Evolutionary conservation across 2,888 invertebrate genomes (phyloP).

Genomic region (Venusia cambrica): DNA sequence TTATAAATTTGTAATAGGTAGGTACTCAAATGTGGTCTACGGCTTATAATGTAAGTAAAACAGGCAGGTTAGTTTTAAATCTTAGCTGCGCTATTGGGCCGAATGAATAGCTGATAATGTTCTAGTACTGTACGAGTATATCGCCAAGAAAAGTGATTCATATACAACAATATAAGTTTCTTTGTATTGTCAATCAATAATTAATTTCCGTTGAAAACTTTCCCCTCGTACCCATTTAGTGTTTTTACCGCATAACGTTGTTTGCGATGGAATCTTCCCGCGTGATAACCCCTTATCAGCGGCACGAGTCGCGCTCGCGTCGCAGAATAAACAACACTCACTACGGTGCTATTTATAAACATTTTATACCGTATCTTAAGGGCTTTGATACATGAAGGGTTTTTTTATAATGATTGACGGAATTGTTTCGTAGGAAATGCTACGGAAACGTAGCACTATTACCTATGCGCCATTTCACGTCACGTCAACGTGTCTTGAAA

Average conservation of each 20-base stretch:
- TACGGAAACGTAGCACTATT: constrained; percentile 12
- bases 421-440: neutral
- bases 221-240: constrained; percentile 26
- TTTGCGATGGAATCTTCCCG: constrained; percentile 78
- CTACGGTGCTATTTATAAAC: too few species aligned
- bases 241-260: constrained; percentile 43
- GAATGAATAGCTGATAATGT: too few species aligned
- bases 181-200: constrained; percentile 17
- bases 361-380: too few species aligned
- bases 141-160: too few species aligned
- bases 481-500: too few species aligned
- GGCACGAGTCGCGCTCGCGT: constrained; percentile 56
- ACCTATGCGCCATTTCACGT: too few species aligned
- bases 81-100: too few species aligned
- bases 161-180: too few species aligned
- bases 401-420: constrained; percentile 11
- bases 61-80: too few species aligned
- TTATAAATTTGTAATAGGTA: constrained; percentile 1
- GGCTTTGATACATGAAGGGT: neutral
- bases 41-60: constrained; percentile 1
- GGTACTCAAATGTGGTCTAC: neutral
- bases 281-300: constrained; percentile 65
- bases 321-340: constrained; percentile 6
- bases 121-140: too few species aligned
- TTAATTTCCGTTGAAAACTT: constrained; percentile 22